Percentiles rank a stretch among this genome's conserved stretches.
These are phyloP conservation scores for Prunella himalayana DNA, from an alignment of 2,113 vertebrate species.

Conservation along the genomic window DNA sequence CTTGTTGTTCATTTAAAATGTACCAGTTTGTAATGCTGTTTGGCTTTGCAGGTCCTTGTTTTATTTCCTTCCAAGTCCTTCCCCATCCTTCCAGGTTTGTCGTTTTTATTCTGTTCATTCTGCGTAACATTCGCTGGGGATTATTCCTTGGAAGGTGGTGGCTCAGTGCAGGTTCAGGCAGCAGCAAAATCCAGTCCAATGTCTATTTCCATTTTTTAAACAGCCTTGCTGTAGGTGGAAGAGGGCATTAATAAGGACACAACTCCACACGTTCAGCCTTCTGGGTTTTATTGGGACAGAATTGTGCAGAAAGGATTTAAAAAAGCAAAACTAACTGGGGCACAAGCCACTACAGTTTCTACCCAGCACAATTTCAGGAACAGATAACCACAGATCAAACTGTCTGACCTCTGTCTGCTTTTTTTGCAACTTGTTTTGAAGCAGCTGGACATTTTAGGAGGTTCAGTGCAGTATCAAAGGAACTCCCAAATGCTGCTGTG, in stretches of 20 bases:
- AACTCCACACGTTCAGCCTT: neutral
- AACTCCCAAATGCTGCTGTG: neutral
- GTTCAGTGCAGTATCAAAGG: neutral
- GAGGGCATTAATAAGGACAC: neutral
- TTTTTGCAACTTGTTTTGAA: neutral
- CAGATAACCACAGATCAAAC: neutral
- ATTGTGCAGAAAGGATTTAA: neutral
- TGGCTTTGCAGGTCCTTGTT: slow-evolving; percentile 28
- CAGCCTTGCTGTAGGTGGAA: neutral
- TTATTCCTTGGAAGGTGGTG: neutral
- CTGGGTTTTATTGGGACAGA: neutral
- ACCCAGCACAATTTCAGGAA: neutral
- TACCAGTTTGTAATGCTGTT: slow-evolving; percentile 38
- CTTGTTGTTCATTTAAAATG: slow-evolving; percentile 64
- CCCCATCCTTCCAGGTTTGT: slow-evolving; percentile 7
- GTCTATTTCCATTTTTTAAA: neutral
- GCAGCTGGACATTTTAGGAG: neutral
- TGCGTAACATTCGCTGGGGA: neutral
- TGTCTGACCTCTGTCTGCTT: neutral
- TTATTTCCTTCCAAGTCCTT: slow-evolving; percentile 31
- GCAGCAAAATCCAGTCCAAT: neutral
- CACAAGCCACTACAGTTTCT: neutral
- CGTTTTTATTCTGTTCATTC: slow-evolving; percentile 31
- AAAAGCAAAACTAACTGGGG: neutral
- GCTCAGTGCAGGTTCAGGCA: neutral